These are phyloP conservation scores for Bombyx huttoni DNA, from an alignment of 2,888 invertebrate genomes.

Conservation along the genomic window DNA sequence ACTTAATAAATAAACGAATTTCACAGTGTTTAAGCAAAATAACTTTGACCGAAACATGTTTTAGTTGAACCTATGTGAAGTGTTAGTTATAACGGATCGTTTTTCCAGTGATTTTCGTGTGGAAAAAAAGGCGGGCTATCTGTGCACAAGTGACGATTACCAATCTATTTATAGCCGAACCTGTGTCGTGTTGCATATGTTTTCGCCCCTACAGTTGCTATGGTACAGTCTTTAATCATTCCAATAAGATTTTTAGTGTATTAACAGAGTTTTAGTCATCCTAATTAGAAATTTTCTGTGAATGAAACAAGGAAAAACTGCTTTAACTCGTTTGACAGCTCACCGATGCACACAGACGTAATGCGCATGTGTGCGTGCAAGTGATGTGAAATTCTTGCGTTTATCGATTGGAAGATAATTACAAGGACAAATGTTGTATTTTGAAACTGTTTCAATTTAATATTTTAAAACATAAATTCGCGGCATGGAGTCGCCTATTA, in stretches of 20 bases:
- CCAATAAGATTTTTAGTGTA: conserved; percentile 14
- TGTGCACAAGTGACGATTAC: conserved; percentile 54
- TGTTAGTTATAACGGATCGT: conserved; percentile 19
- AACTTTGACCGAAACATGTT: background rate
- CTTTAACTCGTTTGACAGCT: conserved; percentile 66
- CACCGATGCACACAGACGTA: conserved; percentile 35
- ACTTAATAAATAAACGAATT: conserved; percentile 27
- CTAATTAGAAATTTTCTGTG: conserved; percentile 19
- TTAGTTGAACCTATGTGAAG: conserved; percentile 19
- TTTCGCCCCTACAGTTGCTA: conserved; percentile 20
- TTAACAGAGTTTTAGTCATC: conserved; percentile 14
- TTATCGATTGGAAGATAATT: conserved; percentile 66
- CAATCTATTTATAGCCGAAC: conserved; percentile 58
- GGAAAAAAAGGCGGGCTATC: conserved; percentile 57
- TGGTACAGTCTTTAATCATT: conserved; percentile 18
- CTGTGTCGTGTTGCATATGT: conserved; percentile 39
- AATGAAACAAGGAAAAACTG: conserved; percentile 33
- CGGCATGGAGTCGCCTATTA: conserved; percentile 34
- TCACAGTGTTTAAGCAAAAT: background rate
- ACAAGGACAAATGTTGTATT: conserved; percentile 35
- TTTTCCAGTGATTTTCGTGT: conserved; percentile 29
- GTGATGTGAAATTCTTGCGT: conserved; percentile 63
- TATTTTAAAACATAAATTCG: conserved; percentile 1
- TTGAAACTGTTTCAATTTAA: conserved; percentile 1
- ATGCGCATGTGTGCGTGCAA: conserved; percentile 51